These are phyloP conservation scores for Peribatodes rhomboidaria DNA, from an alignment of 2,888 invertebrate species.

Conservation along the genomic window DNA sequence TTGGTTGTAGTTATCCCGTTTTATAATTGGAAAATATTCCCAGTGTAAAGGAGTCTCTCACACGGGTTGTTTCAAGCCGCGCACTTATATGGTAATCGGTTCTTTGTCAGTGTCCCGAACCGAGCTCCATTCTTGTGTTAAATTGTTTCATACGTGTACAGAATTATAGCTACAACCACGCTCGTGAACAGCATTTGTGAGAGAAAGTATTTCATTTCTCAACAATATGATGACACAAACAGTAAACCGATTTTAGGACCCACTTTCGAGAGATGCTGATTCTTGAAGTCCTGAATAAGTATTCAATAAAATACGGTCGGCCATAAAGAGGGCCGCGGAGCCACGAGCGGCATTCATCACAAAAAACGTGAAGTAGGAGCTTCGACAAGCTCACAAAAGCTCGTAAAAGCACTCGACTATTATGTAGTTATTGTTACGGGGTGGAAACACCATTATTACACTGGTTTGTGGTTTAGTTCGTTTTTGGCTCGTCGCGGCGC, in stretches of 20 bases:
- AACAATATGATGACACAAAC: conserved; percentile 68
- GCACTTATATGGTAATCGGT: conserved; percentile 65
- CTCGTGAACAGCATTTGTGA: conserved; percentile 29
- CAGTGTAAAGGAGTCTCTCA: conserved; percentile 9
- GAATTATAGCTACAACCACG: conserved; percentile 35
- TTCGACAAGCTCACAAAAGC: conserved; percentile 85
- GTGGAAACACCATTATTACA: conserved; percentile 86
- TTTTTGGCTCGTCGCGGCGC: conserved; percentile 73
- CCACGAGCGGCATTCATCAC: conserved; percentile 74
- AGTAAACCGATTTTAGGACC: conserved; percentile 64
- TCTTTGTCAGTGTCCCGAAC: conserved; percentile 63
- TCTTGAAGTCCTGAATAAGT: conserved; percentile 69
- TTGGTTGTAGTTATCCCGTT: conserved; percentile 62
- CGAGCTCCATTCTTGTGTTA: conserved; percentile 48
- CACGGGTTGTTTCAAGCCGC: conserved; percentile 25
- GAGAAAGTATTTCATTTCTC: conserved; percentile 63
- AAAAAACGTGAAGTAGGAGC: conserved; percentile 83
- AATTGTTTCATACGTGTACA: conserved; percentile 48
- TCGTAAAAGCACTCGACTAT: conserved; percentile 86
- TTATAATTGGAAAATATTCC: conserved; percentile 64
- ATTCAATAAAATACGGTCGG: conserved; percentile 79
- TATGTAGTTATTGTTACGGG: conserved; percentile 86
- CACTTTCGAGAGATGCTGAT: conserved; percentile 61
- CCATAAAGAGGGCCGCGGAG: conserved; percentile 70
- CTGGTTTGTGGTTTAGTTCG: conserved; percentile 78